Evolutionary conservation across 2,113 vertebrate genomes (phyloP).

Genomic region (Macquaria ambigua): DNA sequence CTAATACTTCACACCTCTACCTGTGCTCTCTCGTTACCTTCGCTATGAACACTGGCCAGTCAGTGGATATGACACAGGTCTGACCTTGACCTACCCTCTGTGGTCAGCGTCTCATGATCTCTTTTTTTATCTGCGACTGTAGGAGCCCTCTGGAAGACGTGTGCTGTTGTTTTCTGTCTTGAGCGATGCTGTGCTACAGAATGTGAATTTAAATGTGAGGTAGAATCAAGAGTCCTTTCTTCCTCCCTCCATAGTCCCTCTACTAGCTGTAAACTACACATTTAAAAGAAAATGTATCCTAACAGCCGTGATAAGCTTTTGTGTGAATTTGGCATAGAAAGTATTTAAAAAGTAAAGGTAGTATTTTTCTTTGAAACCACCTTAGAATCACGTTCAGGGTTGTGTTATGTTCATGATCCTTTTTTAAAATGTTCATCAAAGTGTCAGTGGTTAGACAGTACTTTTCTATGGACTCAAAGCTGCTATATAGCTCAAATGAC

Average conservation of each 20-base stretch:
- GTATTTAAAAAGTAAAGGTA: background rate
- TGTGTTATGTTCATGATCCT: background rate
- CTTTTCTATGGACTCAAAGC: background rate
- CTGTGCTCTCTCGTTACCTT: conserved; percentile 74
- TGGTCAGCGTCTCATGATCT: conserved; percentile 33
- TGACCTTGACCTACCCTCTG: conserved; percentile 58
- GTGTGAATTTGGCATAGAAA: background rate
- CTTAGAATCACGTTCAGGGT: too few relatives aligned
- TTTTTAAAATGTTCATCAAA: background rate
- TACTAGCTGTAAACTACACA: background rate
- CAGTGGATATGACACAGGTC: conserved; percentile 57
- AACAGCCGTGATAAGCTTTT: background rate
- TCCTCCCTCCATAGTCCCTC: too few relatives aligned
- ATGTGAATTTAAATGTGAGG: background rate
- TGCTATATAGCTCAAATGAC: background rate
- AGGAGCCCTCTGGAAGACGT: background rate
- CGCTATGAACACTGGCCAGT: conserved; percentile 48
- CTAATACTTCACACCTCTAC: conserved; percentile 79
- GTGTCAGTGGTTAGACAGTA: background rate
- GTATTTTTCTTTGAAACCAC: too few relatives aligned
- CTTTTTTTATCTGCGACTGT: background rate
- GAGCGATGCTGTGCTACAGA: background rate
- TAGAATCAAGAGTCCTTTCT: background rate
- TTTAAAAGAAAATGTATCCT: background rate
- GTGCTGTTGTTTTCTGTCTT: background rate